phyloP scores from a whole-genome alignment of 2,797 vertebrate genomes.

The Mus spretus region DNA sequence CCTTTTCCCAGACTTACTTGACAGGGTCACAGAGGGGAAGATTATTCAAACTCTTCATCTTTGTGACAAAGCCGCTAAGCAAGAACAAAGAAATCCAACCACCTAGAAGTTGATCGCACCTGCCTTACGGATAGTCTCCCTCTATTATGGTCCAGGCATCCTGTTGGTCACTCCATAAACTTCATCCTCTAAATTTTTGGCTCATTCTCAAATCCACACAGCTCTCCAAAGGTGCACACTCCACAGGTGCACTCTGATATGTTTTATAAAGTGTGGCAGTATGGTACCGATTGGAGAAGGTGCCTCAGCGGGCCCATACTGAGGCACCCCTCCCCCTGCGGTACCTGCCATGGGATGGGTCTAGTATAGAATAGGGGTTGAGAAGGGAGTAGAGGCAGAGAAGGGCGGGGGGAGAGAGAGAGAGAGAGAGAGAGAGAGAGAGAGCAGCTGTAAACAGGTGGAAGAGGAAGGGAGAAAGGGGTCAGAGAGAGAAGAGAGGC shows the following conservation, averaged over 20 bases:
- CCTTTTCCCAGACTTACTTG: not conserved
- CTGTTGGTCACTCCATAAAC: not conserved
- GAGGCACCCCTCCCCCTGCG: too few species aligned
- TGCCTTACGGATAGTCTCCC: not conserved
- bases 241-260: not conserved
- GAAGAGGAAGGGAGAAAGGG: not conserved
- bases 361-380: too few species aligned
- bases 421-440: fast-evolving
- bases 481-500: not conserved
- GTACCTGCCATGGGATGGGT: too few species aligned
- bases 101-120: not conserved
- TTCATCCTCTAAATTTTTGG: not conserved
- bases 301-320: too few species aligned
- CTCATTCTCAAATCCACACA: not conserved
- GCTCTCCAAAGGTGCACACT: not conserved
- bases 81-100: not conserved
- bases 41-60: not conserved
- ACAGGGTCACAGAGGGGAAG: not conserved
- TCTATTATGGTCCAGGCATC: not conserved
- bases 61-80: not conserved
- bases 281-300: too few species aligned
- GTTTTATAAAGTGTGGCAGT: too few species aligned
- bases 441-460: too few species aligned
- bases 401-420: too few species aligned
- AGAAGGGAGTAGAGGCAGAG: too few species aligned